Evolutionary conservation across 64 coral and sea anemone species (phyloP), one percentile per base, ranked within the genome.

Genomic region (Acropora yongei): DNA sequence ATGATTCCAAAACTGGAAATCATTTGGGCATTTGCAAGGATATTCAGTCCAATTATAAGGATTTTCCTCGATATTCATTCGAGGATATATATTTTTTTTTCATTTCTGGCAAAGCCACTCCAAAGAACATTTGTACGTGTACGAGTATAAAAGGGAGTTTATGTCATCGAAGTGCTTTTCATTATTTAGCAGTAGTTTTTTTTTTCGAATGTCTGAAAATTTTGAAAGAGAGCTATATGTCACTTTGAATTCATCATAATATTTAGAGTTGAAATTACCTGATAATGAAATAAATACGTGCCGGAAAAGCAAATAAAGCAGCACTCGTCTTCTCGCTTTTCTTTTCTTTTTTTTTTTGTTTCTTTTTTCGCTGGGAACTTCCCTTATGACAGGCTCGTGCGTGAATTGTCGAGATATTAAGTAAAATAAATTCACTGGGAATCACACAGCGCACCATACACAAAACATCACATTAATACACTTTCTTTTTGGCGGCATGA

Each of bases 301-400:
- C 30, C 30, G 30, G 30, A 71, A 18, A 85, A 71, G 63, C 46
- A 85, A 84, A 85, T 85, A 83, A 68, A 14, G 45, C 12, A 8
- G 14, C 41, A 18, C 30, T 30, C 30, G 30, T 30, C 30, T 30
- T 30, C 30, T 30, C 30, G 30, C 30, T 30, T 30, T 30, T 30
- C 30, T 30, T 30, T 30, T 30, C 30, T 30, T 30, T 30, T 30
- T 30, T n/a, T 30, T 30, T 30, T 30, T 30, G 30, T 30, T 30
- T 30, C 30, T 30, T 30, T 30, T 30, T 68, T 16, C 1, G 41
- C 55, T 44, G 82, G 44, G 82, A 71, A 85, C 44, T 45, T 13
- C 68, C 17, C 82, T 45, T 85, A 44, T 85, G 82, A 14, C 19
- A 16, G 63, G 2, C 14, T 2, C 43, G 7, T 71, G 18, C 47